Base-by-base conservation (phyloP, 2,888 invertebrate species). In the Eilema depressum region DNA sequence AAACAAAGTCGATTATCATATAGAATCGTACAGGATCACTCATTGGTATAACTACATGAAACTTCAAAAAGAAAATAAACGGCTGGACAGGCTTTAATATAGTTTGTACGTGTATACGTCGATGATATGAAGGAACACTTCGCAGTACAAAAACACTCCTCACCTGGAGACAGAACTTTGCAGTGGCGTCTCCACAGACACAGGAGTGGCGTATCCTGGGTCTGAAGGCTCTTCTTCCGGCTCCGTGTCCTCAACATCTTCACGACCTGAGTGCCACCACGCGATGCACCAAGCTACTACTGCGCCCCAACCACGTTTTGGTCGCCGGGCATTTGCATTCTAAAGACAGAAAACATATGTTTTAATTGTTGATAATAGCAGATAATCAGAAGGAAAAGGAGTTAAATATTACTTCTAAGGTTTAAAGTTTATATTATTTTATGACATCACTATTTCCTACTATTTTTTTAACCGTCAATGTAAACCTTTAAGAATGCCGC, bases 231-330 rank as follows among this genome's bases (percentile, higher is more conserved):
- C 97, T 87, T 98, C 98, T 76, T 96, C 96, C 47, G 97, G 97
- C 90, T 96, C 97, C 82, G 97, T 97, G 77, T 97, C 97, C 83
- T 97, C 97, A 76, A 97, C 96, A 85, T 98, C 98, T 75, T 98
- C 98, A 56, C 98, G 96, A 0, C 98, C 98, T 20, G 98, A 98
- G 91, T 98, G 98, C 98, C 98, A 98, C 98, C 98, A 98, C 87
- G 98, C 98, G 70, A 98, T 96, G 90, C 98, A 98, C 98, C 98
- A 98, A 77, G 97, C 97, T 75, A 97, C 93, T 69, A 97, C 92
- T 25, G 96, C 92, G 0, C 86, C 88, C 96, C 96, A 96, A 20
- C 96, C 96, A 0, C 91, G 89, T 71, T 89, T 88, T 20, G 85
- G 92, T 0, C 82, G 88, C 0, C 91, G 91, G 14, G 85, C 82